A percentile compares a stretch with the other conserved stretches of the same genome.
phyloP scores from a whole-genome alignment of 1,140 invertebrate genomes.

The Dendrolimus punctatus region DNA sequence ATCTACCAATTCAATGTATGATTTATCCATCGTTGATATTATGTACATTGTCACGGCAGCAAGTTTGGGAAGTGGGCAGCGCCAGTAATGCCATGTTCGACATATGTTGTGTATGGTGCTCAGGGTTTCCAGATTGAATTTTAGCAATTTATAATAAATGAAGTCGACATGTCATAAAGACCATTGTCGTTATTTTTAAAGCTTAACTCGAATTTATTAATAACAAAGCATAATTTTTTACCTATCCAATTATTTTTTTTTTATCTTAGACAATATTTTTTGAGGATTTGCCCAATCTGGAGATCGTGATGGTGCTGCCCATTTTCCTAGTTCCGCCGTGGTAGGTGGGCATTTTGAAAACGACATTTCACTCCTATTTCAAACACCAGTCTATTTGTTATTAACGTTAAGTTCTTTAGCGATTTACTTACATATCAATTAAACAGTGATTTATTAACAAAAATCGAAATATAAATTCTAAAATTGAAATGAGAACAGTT shows the following conservation, averaged over 20 bases:
- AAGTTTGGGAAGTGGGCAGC: no score
- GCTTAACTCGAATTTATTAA: constrained; percentile 6
- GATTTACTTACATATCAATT: constrained; percentile 13
- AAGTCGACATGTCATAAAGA: not conserved
- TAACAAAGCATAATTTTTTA: not conserved
- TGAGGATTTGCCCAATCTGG: no score
- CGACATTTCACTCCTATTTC: not conserved
- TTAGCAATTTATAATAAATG: not conserved
- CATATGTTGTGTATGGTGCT: no score
- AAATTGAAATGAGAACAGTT: no score
- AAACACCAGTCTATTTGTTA: not conserved
- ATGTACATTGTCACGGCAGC: no score
- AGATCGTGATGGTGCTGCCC: no score
- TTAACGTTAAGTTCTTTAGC: not conserved
- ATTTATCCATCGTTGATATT: no score
- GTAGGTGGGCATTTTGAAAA: not conserved
- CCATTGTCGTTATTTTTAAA: constrained; percentile 11
- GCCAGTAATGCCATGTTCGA: no score
- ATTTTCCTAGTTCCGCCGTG: no score
- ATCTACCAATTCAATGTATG: no score
- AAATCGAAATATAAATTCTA: constrained; percentile 25
- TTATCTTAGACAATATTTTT: no score
- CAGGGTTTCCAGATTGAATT: no score
- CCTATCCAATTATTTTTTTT: not conserved
- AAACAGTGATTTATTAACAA: constrained; percentile 3